Evolutionary conservation across 2,888 invertebrate species (phyloP).

Genomic region (Drosophila merina): DNA sequence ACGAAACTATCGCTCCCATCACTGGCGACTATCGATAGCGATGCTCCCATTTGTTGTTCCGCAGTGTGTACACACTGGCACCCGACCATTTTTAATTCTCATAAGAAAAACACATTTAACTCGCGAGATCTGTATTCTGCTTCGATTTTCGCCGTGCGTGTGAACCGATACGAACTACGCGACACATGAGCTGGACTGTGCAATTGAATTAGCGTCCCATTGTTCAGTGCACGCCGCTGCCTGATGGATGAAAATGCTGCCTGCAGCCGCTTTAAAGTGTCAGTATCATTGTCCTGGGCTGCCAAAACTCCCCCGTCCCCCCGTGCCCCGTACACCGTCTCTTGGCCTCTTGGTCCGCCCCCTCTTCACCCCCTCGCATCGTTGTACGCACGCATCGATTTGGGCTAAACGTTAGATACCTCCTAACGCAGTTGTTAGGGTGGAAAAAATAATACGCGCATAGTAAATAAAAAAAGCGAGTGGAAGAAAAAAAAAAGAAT

Average conservation of each 20-base stretch:
- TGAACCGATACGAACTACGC: slow-evolving; percentile 3
- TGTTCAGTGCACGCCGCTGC: slow-evolving; percentile 13
- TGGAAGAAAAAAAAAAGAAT: slow-evolving; percentile 9
- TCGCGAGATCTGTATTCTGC: slow-evolving; percentile 27
- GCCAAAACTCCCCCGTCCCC: slow-evolving; percentile 32
- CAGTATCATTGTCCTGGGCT: slow-evolving; percentile 26
- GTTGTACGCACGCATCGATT: slow-evolving; percentile 73
- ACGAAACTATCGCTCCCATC: neutral
- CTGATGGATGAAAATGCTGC: slow-evolving; percentile 14
- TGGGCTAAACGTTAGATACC: slow-evolving; percentile 78
- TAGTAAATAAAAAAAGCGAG: slow-evolving; percentile 50
- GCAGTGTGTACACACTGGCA: slow-evolving; percentile 63
- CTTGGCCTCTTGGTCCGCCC: slow-evolving; percentile 40
- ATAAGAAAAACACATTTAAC: slow-evolving; percentile 67
- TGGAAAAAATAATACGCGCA: slow-evolving; percentile 65
- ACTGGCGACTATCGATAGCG: neutral
- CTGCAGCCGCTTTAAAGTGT: slow-evolving; percentile 14
- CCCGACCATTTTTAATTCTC: slow-evolving; percentile 63
- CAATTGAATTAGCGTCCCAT: neutral
- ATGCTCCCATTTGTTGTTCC: slow-evolving; percentile 1
- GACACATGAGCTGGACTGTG: neutral
- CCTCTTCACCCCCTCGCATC: slow-evolving; percentile 41
- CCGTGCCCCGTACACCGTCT: slow-evolving; percentile 35
- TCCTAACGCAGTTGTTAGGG: slow-evolving; percentile 76
- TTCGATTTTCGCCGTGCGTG: slow-evolving; percentile 4